Evolutionary conservation across 2,113 vertebrate species (phyloP), one percentile per base, ranked within the genome.

Genomic region (Podarcis cretensis): DNA sequence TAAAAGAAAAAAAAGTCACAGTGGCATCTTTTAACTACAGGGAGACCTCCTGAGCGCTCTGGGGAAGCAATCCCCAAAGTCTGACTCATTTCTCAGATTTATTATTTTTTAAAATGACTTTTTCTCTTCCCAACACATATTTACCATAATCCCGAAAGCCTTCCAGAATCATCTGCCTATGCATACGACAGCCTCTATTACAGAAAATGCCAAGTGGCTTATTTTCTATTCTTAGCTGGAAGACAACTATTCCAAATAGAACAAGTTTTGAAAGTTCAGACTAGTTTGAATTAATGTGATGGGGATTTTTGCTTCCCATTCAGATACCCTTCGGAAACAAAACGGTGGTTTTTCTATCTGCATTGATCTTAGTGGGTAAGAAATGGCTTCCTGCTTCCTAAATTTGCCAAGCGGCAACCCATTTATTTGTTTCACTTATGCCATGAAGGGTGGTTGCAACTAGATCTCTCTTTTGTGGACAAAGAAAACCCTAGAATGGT

Each of bases 181-280:
- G 87, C 65, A 83, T 71, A 79, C 66, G 65, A 91, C 79, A 82
- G 71, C 65, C 32, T 73, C 40, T n/a, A 0, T 76, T 83, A 81
- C 20, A n/a, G 9, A 91, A 85, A 48, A 87, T 89, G 54, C 73
- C 79, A 82, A 43, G 14, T 32, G 30, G 48, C 23, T 89, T 77
- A 25, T 59, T 91, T 89, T 84, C 92, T 83, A 27, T 78, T 83
- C 79, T 73, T 79, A 87, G 84, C 21, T 86, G 65, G 85, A 90
- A 87, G 23, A 66, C 35, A 85, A 14, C n/a, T 32, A 35, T 87
- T 92, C 23, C 78, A 87, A 82, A 63, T 68, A 78, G 73, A 83
- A 83, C 59, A 86, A 82, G 78, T 13, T 90, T 32, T 84, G 66
- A 85, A 68, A 35, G 65, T 83, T 94, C 35, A 84, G 66, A 75